Evolutionary conservation across 2,888 invertebrate genomes (phyloP), one percentile per base, ranked within the genome.

Genomic region (Sicus ferrugineus): DNA sequence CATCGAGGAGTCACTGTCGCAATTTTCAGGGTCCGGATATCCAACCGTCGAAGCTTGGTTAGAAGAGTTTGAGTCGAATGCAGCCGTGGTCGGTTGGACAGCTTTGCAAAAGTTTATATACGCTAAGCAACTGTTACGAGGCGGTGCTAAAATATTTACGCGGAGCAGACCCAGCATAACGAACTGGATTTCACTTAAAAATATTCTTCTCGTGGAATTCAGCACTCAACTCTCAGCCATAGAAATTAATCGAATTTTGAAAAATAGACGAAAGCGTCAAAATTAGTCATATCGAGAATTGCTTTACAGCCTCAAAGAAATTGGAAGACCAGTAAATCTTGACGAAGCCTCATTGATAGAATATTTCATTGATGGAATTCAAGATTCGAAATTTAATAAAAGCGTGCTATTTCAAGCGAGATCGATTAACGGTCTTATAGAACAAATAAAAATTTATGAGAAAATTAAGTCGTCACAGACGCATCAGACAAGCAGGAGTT

Each of bases 361-460:
- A n/a, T n/a, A n/a, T n/a, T n/a, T n/a, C n/a, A n/a, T n/a, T n/a
- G n/a, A n/a, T n/a, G n/a, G n/a, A n/a, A n/a, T n/a, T n/a, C n/a
- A n/a, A n/a, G n/a, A n/a, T n/a, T n/a, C n/a, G n/a, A n/a, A n/a
- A 14, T 19, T 31, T 2, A 54, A 62, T 7, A 70, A 70, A 30
- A 63, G 31, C 2, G 46, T 67, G 19, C 28, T 70, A 6, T 71
- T 68, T 16, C 65, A 68, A 30, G 65, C 68, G 0, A 58, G 19
- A 23, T 48, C 42, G 9, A 23, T 71, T 14, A 50, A 30, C 19
- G 65, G 66, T n/a, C 31, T 68, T 9, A 68, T 68, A 14, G 46
- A 21, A 2, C 58, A 68, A n/a, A 34, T 71, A 14, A 38, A 30
- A 6, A 38, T 68, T 14, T n/a, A n/a, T n/a, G n/a, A n/a, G n/a